phyloP scores from a whole-genome alignment of 2,888 invertebrate species.

The Chaitophorus viminalis region DNA sequence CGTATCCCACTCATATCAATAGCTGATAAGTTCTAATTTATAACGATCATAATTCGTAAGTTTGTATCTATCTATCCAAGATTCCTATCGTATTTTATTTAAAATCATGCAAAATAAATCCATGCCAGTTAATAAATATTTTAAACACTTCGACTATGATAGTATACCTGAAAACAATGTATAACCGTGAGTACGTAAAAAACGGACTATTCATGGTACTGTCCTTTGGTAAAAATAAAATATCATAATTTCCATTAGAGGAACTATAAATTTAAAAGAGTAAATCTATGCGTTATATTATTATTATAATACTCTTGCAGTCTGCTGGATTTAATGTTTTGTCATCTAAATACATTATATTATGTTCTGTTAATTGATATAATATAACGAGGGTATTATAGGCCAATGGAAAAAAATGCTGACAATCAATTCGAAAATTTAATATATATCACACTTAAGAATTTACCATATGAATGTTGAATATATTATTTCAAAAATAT shows the following conservation, averaged over 20 bases:
- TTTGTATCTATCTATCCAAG: too few species aligned
- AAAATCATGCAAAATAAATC: not conserved
- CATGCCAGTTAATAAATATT: not conserved
- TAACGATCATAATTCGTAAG: too few species aligned
- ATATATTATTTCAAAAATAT: too few species aligned
- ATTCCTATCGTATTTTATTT: not conserved
- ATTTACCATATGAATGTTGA: too few species aligned
- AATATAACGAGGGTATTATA: too few species aligned
- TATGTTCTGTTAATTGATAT: too few species aligned
- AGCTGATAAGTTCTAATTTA: too few species aligned
- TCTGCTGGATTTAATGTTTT: not conserved
- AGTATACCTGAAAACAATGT: not conserved
- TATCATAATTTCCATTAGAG: slow-evolving; percentile 1
- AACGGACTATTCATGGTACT: not conserved
- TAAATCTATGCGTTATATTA: not conserved
- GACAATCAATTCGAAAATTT: too few species aligned
- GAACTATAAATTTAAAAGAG: not conserved
- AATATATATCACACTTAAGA: too few species aligned
- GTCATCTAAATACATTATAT: slow-evolving; percentile 10
- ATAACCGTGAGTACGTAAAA: not conserved
- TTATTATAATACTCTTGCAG: not conserved
- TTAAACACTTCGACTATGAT: not conserved
- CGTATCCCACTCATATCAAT: too few species aligned
- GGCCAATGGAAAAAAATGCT: too few species aligned
- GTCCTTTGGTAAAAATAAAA: not conserved